phyloP scores from a whole-genome alignment of 2,797 vertebrate species.

The Crenichthys baileyi region DNA sequence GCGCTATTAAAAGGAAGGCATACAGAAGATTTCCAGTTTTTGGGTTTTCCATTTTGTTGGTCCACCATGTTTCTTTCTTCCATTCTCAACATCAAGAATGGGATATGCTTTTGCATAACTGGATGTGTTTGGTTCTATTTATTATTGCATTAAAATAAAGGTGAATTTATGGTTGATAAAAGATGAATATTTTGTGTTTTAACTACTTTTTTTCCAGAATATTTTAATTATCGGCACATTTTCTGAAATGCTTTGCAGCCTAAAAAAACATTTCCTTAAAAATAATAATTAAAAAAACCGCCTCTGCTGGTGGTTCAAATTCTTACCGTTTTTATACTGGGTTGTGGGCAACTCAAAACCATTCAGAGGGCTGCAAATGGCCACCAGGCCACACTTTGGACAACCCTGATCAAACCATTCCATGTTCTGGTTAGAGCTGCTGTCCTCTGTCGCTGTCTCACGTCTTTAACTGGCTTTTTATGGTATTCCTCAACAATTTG shows the following conservation, averaged over 20 bases:
- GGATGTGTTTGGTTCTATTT: neutral
- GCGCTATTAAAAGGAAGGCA: neutral
- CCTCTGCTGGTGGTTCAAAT: neutral
- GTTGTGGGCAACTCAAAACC: too few species aligned
- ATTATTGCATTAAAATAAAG: neutral
- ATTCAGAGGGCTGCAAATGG: too few species aligned
- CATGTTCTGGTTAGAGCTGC: too few species aligned
- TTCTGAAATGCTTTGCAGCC: neutral
- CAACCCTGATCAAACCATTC: too few species aligned
- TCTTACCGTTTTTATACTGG: neutral
- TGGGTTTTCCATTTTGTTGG: neutral
- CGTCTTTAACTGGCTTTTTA: too few species aligned
- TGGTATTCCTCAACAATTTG: neutral
- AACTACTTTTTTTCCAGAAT: too few species aligned
- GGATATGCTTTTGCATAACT: neutral
- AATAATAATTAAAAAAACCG: too few species aligned
- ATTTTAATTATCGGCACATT: neutral
- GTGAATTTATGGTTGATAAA: neutral
- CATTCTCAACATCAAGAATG: neutral
- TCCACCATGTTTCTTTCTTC: neutral
- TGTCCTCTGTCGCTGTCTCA: too few species aligned
- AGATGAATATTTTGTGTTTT: too few species aligned
- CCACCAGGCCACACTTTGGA: neutral
- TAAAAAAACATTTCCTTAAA: too few species aligned
- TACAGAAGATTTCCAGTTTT: neutral